Evolutionary conservation across 2,113 vertebrate genomes (phyloP), one percentile per base, ranked within the genome.

Genomic region (Tachuris rubrigastra): DNA sequence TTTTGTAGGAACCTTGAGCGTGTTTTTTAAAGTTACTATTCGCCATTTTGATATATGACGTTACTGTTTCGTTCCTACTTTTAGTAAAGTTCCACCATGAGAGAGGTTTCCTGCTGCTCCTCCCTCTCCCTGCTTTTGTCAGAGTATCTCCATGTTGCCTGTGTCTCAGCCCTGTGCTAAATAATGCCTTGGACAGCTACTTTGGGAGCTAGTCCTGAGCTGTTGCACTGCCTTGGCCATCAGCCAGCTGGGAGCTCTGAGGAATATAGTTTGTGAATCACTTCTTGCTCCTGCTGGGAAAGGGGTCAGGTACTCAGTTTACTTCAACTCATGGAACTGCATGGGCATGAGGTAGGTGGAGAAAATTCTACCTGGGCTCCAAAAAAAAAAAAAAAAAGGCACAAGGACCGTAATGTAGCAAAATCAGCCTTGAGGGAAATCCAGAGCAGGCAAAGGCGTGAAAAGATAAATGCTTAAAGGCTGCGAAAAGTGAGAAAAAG

Each of bases 351-450:
- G 28, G 42, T 37, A 78, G 50, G 44, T 74, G 33, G 44, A 12
- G 20, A 55, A 72, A 80, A 52, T 69, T 73, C 68, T 78, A 41
- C 33, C 21, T 59, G 31, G 17, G n/a, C 63, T 23, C 0, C 18
- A 27, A 69, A 35, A 31, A 10, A 11, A 27, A 33, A 31, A 46
- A 89, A 13, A 79, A 93, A 91, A 56, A 2, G 37, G 49, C 75
- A 67, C 73, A 30, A 84, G 68, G 88, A 93, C 65, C 65, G 35
- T 63, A 41, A 86, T 39, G n/a, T 31, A 95, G 83, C 31, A 84
- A 90, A 94, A 90, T 93, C 67, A 92, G 95, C 96, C 92, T 90
- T 90, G 92, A 96, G 93, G 95, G 92, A 96, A 96, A 96, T 94
- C 88, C 90, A 80, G 65, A 95, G 85, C 95, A 96, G 93, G 95